Conservation (phyloP, 30 jellyfish, hydroid and myxozoan genomes). For the Rhopilema esculentum region DNA sequence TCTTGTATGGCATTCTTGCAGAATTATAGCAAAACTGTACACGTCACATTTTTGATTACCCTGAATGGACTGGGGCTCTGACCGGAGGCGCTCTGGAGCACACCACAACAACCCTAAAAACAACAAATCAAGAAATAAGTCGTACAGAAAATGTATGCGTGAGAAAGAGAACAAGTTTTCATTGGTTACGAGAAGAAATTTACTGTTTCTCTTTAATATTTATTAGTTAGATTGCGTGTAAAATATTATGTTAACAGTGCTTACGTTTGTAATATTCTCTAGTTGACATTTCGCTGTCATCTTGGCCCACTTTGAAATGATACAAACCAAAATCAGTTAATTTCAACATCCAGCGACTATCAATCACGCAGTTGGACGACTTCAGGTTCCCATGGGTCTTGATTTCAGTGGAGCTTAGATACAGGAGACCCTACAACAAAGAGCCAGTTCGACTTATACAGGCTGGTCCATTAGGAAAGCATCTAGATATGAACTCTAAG, state of each 20-base stretch:
- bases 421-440: slow-evolving; percentile 73
- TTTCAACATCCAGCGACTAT: slow-evolving; percentile 93
- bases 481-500: too few species aligned
- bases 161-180: background rate
- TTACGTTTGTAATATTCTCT: slow-evolving; percentile 77
- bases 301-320: slow-evolving; percentile 82
- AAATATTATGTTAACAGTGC: too few species aligned
- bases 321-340: slow-evolving; percentile 91
- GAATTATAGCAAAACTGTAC: slow-evolving; percentile 86
- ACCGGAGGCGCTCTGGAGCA: slow-evolving; percentile 87
- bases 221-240: too few species aligned
- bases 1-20: slow-evolving; percentile 97
- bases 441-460: too few species aligned
- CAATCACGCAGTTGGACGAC: slow-evolving; percentile 92
- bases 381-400: slow-evolving; percentile 92
- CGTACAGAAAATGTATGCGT: background rate
- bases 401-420: slow-evolving; percentile 81
- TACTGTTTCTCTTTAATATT: too few species aligned
- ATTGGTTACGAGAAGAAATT: too few species aligned
- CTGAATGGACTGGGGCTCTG: slow-evolving; percentile 51
- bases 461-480: too few species aligned
- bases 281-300: slow-evolving; percentile 48
- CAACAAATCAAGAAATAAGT: background rate
- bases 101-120: slow-evolving; percentile 74
- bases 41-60: slow-evolving; percentile 89